Percentiles rank a stretch among this genome's conserved stretches.
These are phyloP conservation scores for Acanthochromis polyacanthus DNA, from an alignment of 2,113 vertebrate species.

Conservation along the genomic window DNA sequence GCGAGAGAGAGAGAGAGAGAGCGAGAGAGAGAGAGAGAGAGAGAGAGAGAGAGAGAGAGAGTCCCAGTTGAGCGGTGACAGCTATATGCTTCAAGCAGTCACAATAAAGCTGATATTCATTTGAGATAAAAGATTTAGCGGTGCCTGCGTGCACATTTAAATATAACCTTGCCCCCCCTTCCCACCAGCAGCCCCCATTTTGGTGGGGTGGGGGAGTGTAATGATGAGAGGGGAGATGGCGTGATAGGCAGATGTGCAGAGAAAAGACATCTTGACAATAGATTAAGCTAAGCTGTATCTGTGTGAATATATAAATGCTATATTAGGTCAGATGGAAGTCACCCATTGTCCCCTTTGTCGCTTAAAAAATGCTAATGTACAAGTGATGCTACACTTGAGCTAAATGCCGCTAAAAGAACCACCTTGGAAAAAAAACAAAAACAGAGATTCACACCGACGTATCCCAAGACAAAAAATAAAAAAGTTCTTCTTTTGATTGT, in stretches of 20 bases:
- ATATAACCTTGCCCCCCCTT: constrained; percentile 65
- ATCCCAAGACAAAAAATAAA: background rate
- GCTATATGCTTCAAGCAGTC: constrained; percentile 40
- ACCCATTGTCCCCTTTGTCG: constrained; percentile 50
- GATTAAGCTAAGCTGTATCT: constrained; percentile 45
- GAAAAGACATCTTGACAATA: constrained; percentile 69
- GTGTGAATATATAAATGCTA: constrained; percentile 71
- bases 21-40: too few species aligned
- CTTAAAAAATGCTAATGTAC: constrained; percentile 53
- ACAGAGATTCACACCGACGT: background rate
- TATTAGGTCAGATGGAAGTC: constrained; percentile 69
- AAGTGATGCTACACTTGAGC: background rate
- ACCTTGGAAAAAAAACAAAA: background rate
- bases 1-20: too few species aligned
- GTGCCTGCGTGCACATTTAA: constrained; percentile 46
- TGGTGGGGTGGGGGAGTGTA: constrained; percentile 5
- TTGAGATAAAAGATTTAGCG: constrained; percentile 59
- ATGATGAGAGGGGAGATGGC: constrained; percentile 49
- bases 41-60: too few species aligned
- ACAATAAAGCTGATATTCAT: constrained; percentile 50
- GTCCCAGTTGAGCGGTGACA: constrained; percentile 26
- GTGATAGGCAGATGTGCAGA: constrained; percentile 68
- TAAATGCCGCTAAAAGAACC: constrained; percentile 2
- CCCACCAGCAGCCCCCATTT: background rate
- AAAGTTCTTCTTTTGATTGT: background rate